These are phyloP conservation scores for Buphagus erythrorhynchus DNA, from an alignment of 2,797 vertebrate genomes.

Conservation along the genomic window DNA sequence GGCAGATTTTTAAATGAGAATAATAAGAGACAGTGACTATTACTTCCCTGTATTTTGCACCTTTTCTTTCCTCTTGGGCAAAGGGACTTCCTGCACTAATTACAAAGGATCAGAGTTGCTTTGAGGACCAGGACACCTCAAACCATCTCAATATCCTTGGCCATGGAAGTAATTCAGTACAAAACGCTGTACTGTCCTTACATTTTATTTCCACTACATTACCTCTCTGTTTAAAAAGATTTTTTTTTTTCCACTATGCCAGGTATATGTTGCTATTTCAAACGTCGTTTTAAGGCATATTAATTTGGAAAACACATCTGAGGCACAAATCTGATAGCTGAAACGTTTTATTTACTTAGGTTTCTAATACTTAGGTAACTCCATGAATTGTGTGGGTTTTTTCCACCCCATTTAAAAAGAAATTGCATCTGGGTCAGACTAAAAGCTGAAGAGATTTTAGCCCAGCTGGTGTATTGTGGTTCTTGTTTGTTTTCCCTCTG, in stretches of 20 bases:
- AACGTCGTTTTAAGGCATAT: not conserved
- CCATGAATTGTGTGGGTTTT: fast-evolving
- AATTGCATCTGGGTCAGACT: not conserved
- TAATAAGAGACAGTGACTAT: not conserved
- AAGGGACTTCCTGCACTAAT: not conserved
- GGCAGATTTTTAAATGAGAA: fast-evolving
- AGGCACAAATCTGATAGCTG: not conserved
- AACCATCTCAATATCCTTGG: not conserved
- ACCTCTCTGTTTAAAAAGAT: not conserved
- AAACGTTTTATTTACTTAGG: not conserved
- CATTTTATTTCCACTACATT: not conserved
- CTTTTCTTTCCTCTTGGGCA: not conserved
- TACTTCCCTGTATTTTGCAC: not conserved
- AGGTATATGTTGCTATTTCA: not conserved
- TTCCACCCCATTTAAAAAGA: not conserved
- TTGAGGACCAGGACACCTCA: not conserved
- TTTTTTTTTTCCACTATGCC: not conserved
- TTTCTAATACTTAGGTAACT: not conserved
- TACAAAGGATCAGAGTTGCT: not conserved
- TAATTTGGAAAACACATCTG: not conserved
- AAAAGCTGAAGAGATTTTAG: slow-evolving; percentile 22
- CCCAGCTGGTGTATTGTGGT: not conserved
- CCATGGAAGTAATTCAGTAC: not conserved
- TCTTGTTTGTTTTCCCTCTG: not conserved
- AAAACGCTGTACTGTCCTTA: not conserved